These are phyloP conservation scores for Centrocercus urophasianus DNA, from an alignment of 2,113 vertebrate species.

Conservation along the genomic window DNA sequence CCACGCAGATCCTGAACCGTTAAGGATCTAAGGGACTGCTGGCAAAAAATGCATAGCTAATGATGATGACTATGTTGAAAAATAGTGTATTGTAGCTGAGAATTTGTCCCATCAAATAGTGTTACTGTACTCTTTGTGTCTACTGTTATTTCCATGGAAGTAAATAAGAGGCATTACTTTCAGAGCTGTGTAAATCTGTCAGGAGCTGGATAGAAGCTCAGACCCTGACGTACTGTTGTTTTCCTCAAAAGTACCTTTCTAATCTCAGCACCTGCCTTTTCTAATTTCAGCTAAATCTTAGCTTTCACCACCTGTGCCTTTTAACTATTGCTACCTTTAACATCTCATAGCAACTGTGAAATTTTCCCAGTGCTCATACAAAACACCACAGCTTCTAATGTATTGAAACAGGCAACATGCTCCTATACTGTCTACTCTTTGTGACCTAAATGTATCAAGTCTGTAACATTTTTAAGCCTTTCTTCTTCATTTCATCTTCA, in stretches of 20 bases:
- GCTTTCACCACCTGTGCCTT: background rate
- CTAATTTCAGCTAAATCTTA: background rate
- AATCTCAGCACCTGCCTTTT: background rate
- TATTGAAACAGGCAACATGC: background rate
- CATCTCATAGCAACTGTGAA: background rate
- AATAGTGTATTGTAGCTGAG: background rate
- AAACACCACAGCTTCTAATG: background rate
- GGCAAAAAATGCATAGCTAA: background rate
- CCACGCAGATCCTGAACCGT: background rate
- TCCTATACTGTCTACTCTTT: background rate
- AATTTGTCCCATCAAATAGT: background rate
- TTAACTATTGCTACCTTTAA: background rate
- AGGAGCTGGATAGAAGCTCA: background rate
- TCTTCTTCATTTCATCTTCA: background rate
- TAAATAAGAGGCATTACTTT: background rate
- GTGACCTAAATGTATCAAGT: background rate
- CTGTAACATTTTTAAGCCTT: background rate
- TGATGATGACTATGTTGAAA: background rate
- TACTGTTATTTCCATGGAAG: background rate
- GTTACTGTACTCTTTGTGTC: background rate
- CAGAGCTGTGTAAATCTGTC: background rate
- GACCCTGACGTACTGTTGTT: background rate
- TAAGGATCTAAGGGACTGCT: background rate
- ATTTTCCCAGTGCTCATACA: background rate
- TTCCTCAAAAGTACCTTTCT: background rate